A percentile compares a stretch with the other conserved stretches of the same genome.
Conservation (phyloP, 2,113 vertebrate species). For the Macrotus californicus region DNA sequence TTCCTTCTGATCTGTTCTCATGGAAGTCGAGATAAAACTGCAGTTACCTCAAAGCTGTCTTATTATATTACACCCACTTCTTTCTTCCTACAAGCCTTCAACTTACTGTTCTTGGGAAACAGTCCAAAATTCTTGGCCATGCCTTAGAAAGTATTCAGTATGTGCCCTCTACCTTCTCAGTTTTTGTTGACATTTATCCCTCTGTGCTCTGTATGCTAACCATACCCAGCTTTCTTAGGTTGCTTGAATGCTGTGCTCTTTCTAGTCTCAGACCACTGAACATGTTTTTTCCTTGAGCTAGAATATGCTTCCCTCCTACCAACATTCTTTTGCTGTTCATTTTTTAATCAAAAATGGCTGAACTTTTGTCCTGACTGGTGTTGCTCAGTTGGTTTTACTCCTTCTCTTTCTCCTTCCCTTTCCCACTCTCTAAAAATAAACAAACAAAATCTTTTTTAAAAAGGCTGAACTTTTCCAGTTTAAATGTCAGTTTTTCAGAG, state of each 20-base stretch:
- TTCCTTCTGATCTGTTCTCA: not conserved
- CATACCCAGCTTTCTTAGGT: not conserved
- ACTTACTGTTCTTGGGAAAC: not conserved
- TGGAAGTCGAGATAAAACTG: not conserved
- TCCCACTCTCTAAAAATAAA: too few relatives aligned
- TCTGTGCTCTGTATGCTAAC: not conserved
- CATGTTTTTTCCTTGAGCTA: not conserved
- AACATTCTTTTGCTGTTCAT: not conserved
- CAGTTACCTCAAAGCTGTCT: not conserved
- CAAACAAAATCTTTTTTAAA: too few relatives aligned
- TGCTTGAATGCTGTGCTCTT: not conserved
- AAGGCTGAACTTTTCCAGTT: not conserved
- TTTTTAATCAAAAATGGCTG: not conserved
- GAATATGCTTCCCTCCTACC: not conserved
- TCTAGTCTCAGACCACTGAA: not conserved
- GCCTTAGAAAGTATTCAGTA: not conserved
- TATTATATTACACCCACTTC: not conserved
- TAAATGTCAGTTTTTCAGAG: constrained; percentile 1
- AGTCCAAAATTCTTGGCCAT: not conserved
- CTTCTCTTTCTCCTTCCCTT: too few relatives aligned
- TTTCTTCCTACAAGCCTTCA: not conserved
- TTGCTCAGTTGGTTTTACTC: too few relatives aligned
- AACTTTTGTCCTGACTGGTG: not conserved
- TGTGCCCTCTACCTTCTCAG: not conserved
- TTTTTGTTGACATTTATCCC: not conserved